Evolutionary conservation across 2,797 vertebrate species (phyloP).

Genomic region (Sebastes oblongus): DNA sequence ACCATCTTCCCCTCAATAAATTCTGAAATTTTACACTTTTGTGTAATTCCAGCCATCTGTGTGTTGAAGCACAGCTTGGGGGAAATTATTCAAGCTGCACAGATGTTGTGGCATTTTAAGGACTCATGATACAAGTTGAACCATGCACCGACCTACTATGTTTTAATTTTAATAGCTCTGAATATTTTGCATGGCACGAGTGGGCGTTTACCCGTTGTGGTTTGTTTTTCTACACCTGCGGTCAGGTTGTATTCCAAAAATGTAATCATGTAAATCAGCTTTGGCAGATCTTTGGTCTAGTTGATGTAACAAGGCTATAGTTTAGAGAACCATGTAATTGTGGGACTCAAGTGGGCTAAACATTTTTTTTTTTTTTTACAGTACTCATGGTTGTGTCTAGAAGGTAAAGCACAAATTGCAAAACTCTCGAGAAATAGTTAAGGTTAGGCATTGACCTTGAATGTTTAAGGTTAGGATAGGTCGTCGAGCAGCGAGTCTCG

Average conservation of each 20-base stretch:
- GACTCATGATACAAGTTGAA: constrained; percentile 9
- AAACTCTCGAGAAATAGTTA: no score
- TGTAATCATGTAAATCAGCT: not conserved
- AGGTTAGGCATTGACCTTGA: no score
- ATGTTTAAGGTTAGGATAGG: no score
- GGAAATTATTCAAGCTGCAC: not conserved
- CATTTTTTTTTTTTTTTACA: not conserved
- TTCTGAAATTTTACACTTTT: not conserved
- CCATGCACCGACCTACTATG: not conserved
- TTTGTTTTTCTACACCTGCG: not conserved
- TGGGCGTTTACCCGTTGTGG: no score
- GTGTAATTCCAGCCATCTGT: not conserved
- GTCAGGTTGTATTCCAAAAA: not conserved
- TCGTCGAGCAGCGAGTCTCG: no score
- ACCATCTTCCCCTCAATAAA: not conserved
- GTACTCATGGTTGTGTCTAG: no score
- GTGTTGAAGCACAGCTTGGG: not conserved
- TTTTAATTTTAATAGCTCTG: not conserved
- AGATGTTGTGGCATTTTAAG: not conserved
- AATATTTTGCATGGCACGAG: not conserved
- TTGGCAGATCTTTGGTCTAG: not conserved
- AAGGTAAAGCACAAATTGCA: no score
- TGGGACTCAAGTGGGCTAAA: not conserved
- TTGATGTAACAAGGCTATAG: not conserved
- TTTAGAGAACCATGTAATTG: not conserved